Evolutionary conservation across 2,888 invertebrate species (phyloP).

Genomic region (Rugalucina vietnamica): DNA sequence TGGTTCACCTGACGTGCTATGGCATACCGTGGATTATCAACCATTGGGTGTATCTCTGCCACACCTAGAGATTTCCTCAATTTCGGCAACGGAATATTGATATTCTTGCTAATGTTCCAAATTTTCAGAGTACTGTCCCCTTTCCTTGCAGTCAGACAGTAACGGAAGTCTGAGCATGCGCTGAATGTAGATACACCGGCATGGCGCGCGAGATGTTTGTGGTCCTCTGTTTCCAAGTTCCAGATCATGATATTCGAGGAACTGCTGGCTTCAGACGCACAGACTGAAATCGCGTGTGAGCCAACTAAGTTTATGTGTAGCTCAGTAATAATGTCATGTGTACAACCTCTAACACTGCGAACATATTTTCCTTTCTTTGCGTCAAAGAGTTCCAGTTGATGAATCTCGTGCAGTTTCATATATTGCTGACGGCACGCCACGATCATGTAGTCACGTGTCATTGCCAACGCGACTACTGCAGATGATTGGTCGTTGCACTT

Average conservation of each 20-base stretch:
- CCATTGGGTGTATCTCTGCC: conserved; percentile 75
- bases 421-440: conserved; percentile 78
- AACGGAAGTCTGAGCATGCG: conserved; percentile 79
- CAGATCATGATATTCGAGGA: conserved; percentile 81
- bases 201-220: conserved; percentile 82
- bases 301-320: conserved; percentile 78
- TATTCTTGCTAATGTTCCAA: conserved; percentile 79
- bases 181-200: conserved; percentile 74
- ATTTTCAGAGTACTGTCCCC: conserved; percentile 77
- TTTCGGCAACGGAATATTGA: conserved; percentile 78
- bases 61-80: conserved; percentile 76
- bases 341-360: conserved; percentile 80
- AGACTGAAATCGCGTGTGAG: conserved; percentile 80
- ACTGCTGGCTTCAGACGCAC: conserved; percentile 71
- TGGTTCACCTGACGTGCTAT: conserved; percentile 79
- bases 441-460: conserved; percentile 80
- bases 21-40: conserved; percentile 78
- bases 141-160: conserved; percentile 77
- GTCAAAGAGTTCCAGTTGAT: conserved; percentile 80
- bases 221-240: conserved; percentile 83
- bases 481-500: conserved; percentile 76
- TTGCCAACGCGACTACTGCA: conserved; percentile 77
- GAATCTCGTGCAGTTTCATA: conserved; percentile 79
- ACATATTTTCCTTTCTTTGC: conserved; percentile 75
- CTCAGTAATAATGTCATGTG: conserved; percentile 74